Conservation (phyloP, 53 echinoderm and acorn worm genomes). For the Echinarachnius parma region DNA sequence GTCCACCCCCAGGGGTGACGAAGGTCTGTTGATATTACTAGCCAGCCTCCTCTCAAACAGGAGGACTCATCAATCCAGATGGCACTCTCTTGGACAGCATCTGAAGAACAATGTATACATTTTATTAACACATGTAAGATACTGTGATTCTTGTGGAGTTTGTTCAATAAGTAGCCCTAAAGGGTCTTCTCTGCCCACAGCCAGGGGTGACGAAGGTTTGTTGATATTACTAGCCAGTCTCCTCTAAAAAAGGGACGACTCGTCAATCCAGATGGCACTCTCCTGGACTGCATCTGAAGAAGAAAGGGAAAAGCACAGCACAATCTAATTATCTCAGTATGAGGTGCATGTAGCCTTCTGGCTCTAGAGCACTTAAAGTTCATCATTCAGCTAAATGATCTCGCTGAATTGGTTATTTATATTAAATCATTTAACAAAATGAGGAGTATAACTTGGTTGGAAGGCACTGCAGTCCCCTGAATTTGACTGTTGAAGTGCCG, state of each 20-base stretch:
- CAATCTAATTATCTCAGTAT: too few species aligned
- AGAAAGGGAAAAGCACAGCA: neutral
- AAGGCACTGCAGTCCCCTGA: slow-evolving; percentile 76
- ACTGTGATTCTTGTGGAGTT: slow-evolving; percentile 54
- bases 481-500: slow-evolving; percentile 85
- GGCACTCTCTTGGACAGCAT: slow-evolving; percentile 78
- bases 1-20: slow-evolving; percentile 76
- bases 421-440: too few species aligned
- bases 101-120: slow-evolving; percentile 1
- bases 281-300: slow-evolving; percentile 74
- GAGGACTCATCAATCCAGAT: slow-evolving; percentile 91
- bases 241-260: slow-evolving; percentile 76
- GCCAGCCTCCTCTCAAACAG: slow-evolving; percentile 78
- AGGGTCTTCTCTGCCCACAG: slow-evolving; percentile 69
- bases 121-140: neutral
- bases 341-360: too few species aligned
- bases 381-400: too few species aligned
- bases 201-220: slow-evolving; percentile 87
- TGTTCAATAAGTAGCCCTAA: slow-evolving; percentile 84
- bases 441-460: slow-evolving; percentile 95
- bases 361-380: too few species aligned
- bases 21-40: slow-evolving; percentile 73
- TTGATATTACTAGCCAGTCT: slow-evolving; percentile 69
- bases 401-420: too few species aligned
- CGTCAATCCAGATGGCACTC: slow-evolving; percentile 91